Evolutionary conservation across 2,797 vertebrate species (phyloP), one percentile per base, ranked within the genome.

Genomic region (Crenuchus spilurus): DNA sequence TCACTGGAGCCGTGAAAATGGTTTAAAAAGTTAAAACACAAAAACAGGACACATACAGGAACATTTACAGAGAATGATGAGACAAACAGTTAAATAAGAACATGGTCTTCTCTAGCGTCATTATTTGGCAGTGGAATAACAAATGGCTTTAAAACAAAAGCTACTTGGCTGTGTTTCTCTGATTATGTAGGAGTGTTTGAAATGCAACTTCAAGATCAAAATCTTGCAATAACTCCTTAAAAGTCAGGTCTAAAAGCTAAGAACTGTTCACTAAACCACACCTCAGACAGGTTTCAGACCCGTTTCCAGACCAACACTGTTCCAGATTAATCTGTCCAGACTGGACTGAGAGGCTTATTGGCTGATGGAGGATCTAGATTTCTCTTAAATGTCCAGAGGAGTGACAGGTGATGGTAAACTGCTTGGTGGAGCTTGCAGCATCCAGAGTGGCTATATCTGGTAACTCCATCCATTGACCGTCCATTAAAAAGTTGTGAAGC

Each of bases 1-100:
- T n/a, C 6, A 52, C 37, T 14, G 7, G 16, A 44, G 4, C 8
- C 57, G 7, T 3, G 1, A 0, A 7, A 41, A 37, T 14, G 41
- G 26, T 39, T 24, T 39, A 57, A 58, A 35, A 60, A 14, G 46
- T 72, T 41, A 64, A 73, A 73, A 60, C 55, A 33, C 24, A 16
- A 41, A 48, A 22, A 11, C 20, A 13, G 22, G 8, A 51, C 18
- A n/a, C n/a, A n/a, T 30, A 74, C 14, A 63, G 18, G 30, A 30
- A 8, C 24, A 31, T 35, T 46, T 18, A 39, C 35, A 65, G 44
- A n/a, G 20, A n/a, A 9, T 24, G 11, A 54, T 8, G 30, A 48
- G 16, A 41, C 13, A 66, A 7, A 55, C 41, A 51, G 57, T 75
- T 75, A 70, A 70, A 74, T 67, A 62, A 69, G 13, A 13, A 4